Base-by-base conservation (phyloP, 2,113 vertebrate genomes). In the Notothenia coriiceps region DNA sequence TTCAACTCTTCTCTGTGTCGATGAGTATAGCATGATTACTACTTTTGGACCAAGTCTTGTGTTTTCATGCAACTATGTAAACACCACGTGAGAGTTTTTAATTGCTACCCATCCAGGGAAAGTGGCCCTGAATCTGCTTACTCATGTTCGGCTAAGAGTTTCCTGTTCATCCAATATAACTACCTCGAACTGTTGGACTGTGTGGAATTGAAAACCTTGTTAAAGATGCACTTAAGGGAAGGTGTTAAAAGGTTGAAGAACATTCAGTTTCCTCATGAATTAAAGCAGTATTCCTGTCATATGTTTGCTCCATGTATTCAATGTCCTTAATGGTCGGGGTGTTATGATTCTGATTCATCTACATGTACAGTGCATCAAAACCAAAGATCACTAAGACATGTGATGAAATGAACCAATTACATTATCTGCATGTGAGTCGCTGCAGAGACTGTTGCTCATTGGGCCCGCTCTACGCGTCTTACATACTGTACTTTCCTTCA, bases 281-380 rank as follows among this genome's bases (percentile, higher is more conserved):
- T 15, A 64, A 76, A 79, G 63, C 73, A 44, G n/a, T 40, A 22
- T 35, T 76, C 56, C 50, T 7, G 35, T 74, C 64, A 43, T 29
- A 33, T 62, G 57, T 74, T 44, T 49, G 12, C 50, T 80, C 20
- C 59, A 50, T 35, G 35, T 70, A 50, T 61, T 44, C 12, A 63
- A 65, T 43, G 60, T 10, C 50, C 76, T 59, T 74, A 75, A 56
- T 17, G 63, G 52, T 80, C 3, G 2, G 57, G 62, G 86, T 86
- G 84, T 86, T 72, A 77, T 84, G 89, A 88, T 90, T 81, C 66
- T 22, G 64, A 90, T 81, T 88, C 68, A 77, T 81, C 80, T 44
- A 9, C 68, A 77, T 81, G 78, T 44, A 9, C 74, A n/a, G 35
- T 4, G 51, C 74, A 82, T 83, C 57, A 77, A 61, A 87, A 70